A percentile compares a stretch with the other conserved stretches of the same genome.
phyloP scores from a whole-genome alignment of 2,888 invertebrate genomes.

The Cotesia congregata region DNA sequence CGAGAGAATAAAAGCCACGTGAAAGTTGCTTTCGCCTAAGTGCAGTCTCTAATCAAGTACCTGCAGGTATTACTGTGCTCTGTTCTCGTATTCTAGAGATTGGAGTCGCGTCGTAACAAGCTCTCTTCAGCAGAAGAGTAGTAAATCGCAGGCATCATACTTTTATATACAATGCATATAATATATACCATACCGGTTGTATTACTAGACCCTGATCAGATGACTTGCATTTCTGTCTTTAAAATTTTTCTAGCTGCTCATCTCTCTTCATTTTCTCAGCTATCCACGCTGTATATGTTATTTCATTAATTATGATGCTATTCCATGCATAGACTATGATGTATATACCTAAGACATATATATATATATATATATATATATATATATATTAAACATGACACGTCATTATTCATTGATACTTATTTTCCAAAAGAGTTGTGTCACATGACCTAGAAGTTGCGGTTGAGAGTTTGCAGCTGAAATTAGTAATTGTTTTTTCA shows the following conservation, averaged over 20 bases:
- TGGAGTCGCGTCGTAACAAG: constrained; percentile 32
- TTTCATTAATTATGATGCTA: background rate
- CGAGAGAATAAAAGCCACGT: constrained; percentile 29
- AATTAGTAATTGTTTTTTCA: constrained; percentile 35
- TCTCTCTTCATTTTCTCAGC: background rate
- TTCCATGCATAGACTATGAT: background rate
- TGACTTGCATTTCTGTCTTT: constrained; percentile 13
- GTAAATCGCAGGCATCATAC: background rate
- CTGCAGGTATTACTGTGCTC: background rate
- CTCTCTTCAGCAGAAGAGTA: constrained; percentile 11
- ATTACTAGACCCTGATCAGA: background rate
- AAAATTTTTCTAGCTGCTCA: background rate
- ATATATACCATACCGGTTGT: too few relatives aligned
- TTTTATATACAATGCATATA: constrained; percentile 3
- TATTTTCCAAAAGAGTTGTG: constrained; percentile 32
- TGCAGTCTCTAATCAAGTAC: background rate
- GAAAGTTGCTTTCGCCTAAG: constrained; percentile 42
- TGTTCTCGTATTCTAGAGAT: constrained; percentile 28
- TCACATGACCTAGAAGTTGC: constrained; percentile 37
- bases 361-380: too few relatives aligned
- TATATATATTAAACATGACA: constrained; percentile 19
- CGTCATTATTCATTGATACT: constrained; percentile 30
- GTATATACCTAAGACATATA: background rate
- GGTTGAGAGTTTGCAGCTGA: constrained; percentile 19
- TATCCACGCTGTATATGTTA: background rate